These are phyloP conservation scores for Mus caroli DNA, from an alignment of 2,797 vertebrate species.

Conservation along the genomic window DNA sequence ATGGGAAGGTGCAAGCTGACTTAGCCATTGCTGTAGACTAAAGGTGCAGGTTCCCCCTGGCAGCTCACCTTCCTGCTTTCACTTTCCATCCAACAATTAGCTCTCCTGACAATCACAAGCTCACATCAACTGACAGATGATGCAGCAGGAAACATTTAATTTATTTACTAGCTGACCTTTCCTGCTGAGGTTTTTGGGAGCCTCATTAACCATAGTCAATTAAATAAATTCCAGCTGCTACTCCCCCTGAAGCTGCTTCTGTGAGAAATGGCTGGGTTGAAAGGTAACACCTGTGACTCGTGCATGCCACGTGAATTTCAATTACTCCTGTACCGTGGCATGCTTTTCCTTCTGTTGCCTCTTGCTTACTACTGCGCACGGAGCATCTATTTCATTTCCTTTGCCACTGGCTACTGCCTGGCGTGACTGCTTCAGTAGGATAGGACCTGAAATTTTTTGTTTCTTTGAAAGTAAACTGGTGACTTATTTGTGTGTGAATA, in stretches of 20 bases:
- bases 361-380: background rate
- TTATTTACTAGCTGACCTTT: slow-evolving; percentile 78
- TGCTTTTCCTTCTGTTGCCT: slow-evolving; percentile 11
- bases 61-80: slow-evolving; percentile 15
- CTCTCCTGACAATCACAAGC: slow-evolving; percentile 66
- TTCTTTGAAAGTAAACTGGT: background rate
- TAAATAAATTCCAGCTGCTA: slow-evolving; percentile 80
- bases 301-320: slow-evolving; percentile 44
- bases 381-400: background rate
- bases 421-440: background rate
- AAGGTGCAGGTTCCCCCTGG: background rate
- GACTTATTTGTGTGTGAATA: background rate
- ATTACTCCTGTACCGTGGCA: background rate
- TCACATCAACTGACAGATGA: slow-evolving; percentile 67
- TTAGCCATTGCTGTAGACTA: slow-evolving; percentile 35
- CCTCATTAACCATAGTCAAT: slow-evolving; percentile 80
- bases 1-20: slow-evolving; percentile 51
- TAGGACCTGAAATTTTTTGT: background rate
- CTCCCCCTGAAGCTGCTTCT: slow-evolving; percentile 53
- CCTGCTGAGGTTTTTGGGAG: slow-evolving; percentile 66
- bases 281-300: slow-evolving; percentile 68
- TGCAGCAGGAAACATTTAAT: slow-evolving; percentile 72
- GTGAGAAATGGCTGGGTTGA: slow-evolving; percentile 65
- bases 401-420: background rate
- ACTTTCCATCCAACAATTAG: slow-evolving; percentile 9